Percentiles rank a stretch among this genome's conserved stretches.
phyloP scores from a whole-genome alignment of 2,797 vertebrate species.

The Hyperoplus lanceolatus region DNA sequence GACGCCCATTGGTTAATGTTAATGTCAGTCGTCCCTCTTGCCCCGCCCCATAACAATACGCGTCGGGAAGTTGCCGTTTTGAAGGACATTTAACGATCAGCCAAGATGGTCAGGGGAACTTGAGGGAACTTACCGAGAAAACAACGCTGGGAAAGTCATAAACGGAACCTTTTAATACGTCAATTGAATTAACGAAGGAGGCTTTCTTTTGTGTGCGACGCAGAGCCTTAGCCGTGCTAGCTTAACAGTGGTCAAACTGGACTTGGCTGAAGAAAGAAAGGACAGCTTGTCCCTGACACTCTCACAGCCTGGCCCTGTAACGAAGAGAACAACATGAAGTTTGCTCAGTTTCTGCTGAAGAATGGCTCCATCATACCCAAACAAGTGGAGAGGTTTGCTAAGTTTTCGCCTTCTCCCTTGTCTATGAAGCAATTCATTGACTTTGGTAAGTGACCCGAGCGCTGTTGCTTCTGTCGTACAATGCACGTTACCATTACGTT shows the following conservation, averaged over 20 bases:
- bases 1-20: slow-evolving; percentile 58
- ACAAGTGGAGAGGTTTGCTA: slow-evolving; percentile 93
- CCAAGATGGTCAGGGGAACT: slow-evolving; percentile 20
- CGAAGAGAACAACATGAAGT: slow-evolving; percentile 83
- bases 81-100: slow-evolving; percentile 18
- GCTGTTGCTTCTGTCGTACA: neutral
- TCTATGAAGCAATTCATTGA: slow-evolving; percentile 98
- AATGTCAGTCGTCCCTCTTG: slow-evolving; percentile 19
- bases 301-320: slow-evolving; percentile 21
- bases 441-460: slow-evolving; percentile 89
- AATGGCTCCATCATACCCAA: slow-evolving; percentile 83
- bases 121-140: neutral
- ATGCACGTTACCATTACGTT: neutral
- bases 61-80: slow-evolving; percentile 10
- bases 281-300: slow-evolving; percentile 27
- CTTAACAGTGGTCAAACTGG: slow-evolving; percentile 38
- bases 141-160: neutral
- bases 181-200: accelerated
- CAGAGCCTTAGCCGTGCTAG: slow-evolving; percentile 12
- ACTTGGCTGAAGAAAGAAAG: slow-evolving; percentile 42
- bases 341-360: slow-evolving; percentile 85
- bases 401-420: slow-evolving; percentile 94
- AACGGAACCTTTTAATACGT: neutral
- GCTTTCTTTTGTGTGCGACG: neutral
- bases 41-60: slow-evolving; percentile 18